Percentiles rank a stretch among this genome's conserved stretches.
Evolutionary conservation across 2,888 invertebrate species (phyloP).

Genomic region (Brenthis hecate): DNA sequence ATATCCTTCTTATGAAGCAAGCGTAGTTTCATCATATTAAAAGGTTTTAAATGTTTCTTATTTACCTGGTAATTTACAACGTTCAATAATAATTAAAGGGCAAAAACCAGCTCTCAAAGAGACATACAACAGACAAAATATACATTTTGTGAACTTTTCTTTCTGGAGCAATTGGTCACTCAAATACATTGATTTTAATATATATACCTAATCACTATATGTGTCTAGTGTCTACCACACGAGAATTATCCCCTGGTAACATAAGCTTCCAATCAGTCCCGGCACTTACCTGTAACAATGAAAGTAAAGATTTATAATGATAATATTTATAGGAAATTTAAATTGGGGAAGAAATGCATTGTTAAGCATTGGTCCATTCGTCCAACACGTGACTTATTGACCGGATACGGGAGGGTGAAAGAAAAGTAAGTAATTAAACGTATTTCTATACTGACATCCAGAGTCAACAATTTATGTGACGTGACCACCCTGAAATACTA

Average conservation of each 20-base stretch:
- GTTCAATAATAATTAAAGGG: too few relatives aligned
- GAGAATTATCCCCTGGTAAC: conserved; percentile 7
- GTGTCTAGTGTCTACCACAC: conserved; percentile 9
- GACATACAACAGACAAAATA: too few relatives aligned
- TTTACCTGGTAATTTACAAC: too few relatives aligned
- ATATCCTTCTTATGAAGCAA: too few relatives aligned
- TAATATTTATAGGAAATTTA: conserved; percentile 31
- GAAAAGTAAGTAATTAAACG: conserved; percentile 66
- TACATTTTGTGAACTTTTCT: too few relatives aligned
- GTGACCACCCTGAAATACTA: conserved; percentile 64
- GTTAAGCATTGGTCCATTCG: conserved; percentile 36
- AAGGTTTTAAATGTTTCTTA: too few relatives aligned
- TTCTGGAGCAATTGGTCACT: too few relatives aligned
- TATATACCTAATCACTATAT: neutral
- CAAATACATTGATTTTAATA: neutral
- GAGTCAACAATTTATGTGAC: conserved; percentile 63
- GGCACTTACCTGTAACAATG: conserved; percentile 72
- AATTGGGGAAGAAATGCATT: conserved; percentile 28
- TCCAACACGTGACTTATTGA: conserved; percentile 35
- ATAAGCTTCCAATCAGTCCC: conserved; percentile 6
- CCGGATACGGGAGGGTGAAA: conserved; percentile 49
- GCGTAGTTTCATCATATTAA: too few relatives aligned
- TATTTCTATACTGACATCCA: conserved; percentile 58
- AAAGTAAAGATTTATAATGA: conserved; percentile 40
- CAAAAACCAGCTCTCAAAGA: too few relatives aligned